Percentiles rank a stretch among this genome's conserved stretches.
Conservation (phyloP, 2,113 vertebrate species). For the Rhombomys opimus region DNA sequence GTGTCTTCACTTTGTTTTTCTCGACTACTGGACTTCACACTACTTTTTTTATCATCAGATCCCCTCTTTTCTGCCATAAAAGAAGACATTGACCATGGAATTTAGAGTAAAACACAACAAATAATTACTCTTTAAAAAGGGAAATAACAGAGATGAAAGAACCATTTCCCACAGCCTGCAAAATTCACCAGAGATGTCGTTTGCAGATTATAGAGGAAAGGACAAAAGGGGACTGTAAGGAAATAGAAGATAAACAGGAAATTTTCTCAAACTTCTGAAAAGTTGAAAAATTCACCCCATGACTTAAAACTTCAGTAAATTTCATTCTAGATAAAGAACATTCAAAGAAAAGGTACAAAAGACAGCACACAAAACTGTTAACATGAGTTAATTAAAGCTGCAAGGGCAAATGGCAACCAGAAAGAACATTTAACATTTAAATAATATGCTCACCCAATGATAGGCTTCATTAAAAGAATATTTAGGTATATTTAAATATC, state of each 20-base stretch:
- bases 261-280: constrained; percentile 38
- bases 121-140: constrained; percentile 66
- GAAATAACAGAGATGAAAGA: constrained; percentile 55
- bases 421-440: constrained; percentile 21
- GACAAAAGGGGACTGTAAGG: neutral
- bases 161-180: constrained; percentile 34
- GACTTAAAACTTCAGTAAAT: neutral
- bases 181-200: constrained; percentile 15
- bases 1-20: constrained; percentile 92
- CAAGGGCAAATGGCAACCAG: constrained; percentile 9
- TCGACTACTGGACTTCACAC: constrained; percentile 94
- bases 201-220: neutral
- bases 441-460: neutral
- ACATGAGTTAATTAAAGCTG: neutral
- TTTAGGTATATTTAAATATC: neutral
- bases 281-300: neutral
- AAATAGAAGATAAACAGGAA: neutral
- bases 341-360: constrained; percentile 41
- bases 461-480: neutral
- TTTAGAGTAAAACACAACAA: constrained; percentile 85
- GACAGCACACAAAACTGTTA: constrained; percentile 37
- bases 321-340: constrained; percentile 25
- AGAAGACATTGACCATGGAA: constrained; percentile 89
- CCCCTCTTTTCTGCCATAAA: constrained; percentile 94
- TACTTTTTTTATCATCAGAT: constrained; percentile 96